Base-by-base conservation (phyloP, 2,113 vertebrate genomes). In the Nestor notabilis region DNA sequence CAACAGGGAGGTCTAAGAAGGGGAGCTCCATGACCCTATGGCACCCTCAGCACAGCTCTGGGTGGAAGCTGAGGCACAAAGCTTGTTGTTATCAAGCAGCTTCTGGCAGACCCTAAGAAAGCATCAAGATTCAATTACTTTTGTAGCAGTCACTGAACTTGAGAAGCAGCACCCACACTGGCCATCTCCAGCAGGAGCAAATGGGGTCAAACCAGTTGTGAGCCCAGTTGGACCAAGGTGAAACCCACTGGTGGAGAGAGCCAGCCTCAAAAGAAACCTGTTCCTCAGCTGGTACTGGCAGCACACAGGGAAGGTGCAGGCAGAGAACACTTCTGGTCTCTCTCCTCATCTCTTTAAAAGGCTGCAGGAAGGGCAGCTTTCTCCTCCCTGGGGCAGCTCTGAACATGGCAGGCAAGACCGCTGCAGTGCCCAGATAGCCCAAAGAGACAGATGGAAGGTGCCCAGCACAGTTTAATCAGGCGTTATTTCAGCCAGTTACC, bases 11-110 rank as follows among this genome's bases (percentile, higher is more conserved):
- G 47, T 81, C 8, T 27, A 13, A 66, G n/a, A 92, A 86, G 17
- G 6, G 12, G 10, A 83, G 16, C n/a, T 63, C 27, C 43, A 41
- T 0, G 0, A 47, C 35, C 10, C 39, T 27, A 13, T 0, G 3
- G 41, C 47, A 72, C 7, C 9, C 76, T 55, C 43, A 53, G 39
- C 20, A 47, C 15, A 61, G 27, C n/a, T 82, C 8, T 68, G 43
- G 14, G 20, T 31, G 35, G 68, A 71, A 82, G 47, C 17, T 60
- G 25, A 10, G 15, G 21, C 52, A 41, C 5, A 3, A 78, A 88
- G 27, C 17, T 87, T 65, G 6, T 24, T 31, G 8, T 49, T 72
- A 63, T 8, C 12, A 49, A 5, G 9, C 3, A 25, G 27, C 18
- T 71, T 84, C 27, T 68, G 8, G 25, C 15, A 93, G 27, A 50